A percentile compares a stretch with the other conserved stretches of the same genome.
These are phyloP conservation scores for Cryptocheilus praepositus DNA, from an alignment of 2,888 invertebrate species.

Conservation along the genomic window DNA sequence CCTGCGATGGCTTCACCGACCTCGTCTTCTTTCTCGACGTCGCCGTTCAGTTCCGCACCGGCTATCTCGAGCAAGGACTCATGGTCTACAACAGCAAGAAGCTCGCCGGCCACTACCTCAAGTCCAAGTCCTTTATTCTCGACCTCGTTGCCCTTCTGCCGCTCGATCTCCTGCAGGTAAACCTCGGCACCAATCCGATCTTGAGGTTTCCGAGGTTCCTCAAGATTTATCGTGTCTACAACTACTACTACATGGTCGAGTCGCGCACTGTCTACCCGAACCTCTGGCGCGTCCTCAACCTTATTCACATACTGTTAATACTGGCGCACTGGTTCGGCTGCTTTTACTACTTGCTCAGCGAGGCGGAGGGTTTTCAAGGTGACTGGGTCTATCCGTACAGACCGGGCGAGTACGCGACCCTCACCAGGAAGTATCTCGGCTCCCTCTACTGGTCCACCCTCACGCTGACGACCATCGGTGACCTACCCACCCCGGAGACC, in stretches of 20 bases:
- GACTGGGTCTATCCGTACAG: conserved; percentile 94
- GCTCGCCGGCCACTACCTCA: conserved; percentile 91
- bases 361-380: conserved; percentile 91
- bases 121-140: conserved; percentile 88
- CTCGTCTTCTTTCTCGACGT: conserved; percentile 92
- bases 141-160: conserved; percentile 90
- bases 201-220: conserved; percentile 92
- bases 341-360: conserved; percentile 95
- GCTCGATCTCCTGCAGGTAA: conserved; percentile 90
- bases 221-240: conserved; percentile 93
- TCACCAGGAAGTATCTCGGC: conserved; percentile 94
- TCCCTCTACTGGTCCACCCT: conserved; percentile 98
- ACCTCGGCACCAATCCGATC: conserved; percentile 89
- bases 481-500: conserved; percentile 95
- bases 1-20: conserved; percentile 91
- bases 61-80: conserved; percentile 95
- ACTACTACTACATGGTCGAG: conserved; percentile 97
- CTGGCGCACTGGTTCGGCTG: conserved; percentile 99
- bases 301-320: conserved; percentile 95
- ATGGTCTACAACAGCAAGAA: conserved; percentile 96
- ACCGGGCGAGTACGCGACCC: conserved; percentile 90
- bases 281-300: conserved; percentile 95
- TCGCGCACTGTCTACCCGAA: conserved; percentile 97
- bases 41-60: conserved; percentile 93
- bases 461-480: conserved; percentile 96